Conservation (phyloP, 2,113 vertebrate species). For the Cyprinus carpio region DNA sequence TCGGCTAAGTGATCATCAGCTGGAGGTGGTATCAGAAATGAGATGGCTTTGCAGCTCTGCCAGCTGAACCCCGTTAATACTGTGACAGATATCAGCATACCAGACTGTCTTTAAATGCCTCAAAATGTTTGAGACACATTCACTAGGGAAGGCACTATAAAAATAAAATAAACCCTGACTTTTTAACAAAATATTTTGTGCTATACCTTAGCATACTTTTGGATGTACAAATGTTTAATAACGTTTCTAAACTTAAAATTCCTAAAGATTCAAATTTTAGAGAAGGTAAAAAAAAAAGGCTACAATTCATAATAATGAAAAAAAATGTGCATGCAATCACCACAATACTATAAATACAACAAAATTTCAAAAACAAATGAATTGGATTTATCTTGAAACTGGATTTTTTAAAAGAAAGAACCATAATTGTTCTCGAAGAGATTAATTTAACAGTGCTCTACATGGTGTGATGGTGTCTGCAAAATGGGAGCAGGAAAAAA, state of each 20-base stretch:
- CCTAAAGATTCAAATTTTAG: neutral
- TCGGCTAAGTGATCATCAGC: slow-evolving; percentile 27
- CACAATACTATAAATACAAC: neutral
- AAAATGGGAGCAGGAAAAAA: neutral
- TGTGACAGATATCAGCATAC: slow-evolving; percentile 45
- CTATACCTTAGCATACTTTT: neutral
- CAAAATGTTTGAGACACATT: slow-evolving; percentile 20
- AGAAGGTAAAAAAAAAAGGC: no score
- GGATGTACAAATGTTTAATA: neutral
- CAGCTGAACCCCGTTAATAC: slow-evolving; percentile 47
- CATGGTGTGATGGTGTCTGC: neutral
- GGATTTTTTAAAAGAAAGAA: neutral
- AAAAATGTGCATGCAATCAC: neutral
- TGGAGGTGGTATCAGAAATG: slow-evolving; percentile 19
- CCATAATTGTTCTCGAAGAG: neutral
- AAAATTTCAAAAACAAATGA: neutral
- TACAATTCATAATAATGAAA: no score
- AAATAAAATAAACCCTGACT: neutral
- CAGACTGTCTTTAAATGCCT: slow-evolving; percentile 19
- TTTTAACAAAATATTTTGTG: neutral
- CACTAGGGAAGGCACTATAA: neutral
- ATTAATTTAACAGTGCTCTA: neutral
- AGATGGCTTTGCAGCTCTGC: slow-evolving; percentile 32
- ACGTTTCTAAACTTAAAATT: neutral
- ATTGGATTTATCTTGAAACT: neutral